Base-by-base conservation (phyloP, 2,888 invertebrate genomes). In the Dryomyza anilis region DNA sequence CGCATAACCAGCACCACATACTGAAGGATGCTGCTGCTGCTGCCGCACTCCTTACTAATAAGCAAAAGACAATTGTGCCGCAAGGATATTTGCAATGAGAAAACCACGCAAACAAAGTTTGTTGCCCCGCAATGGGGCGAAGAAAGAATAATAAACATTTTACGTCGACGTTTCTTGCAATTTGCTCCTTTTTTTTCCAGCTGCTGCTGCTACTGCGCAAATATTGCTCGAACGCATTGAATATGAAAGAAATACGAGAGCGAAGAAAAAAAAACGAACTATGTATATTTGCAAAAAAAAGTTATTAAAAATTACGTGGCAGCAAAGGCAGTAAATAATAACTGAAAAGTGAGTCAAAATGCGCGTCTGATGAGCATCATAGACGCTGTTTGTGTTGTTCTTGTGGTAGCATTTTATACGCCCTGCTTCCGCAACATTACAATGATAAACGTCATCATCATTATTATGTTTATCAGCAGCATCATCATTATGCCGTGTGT, bases 301-400 rank as follows among this genome's bases (percentile, higher is more conserved):
- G 29, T 46, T 21, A 46, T 58, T 45, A 58, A 58, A 58, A 58
- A 58, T 58, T 30, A 46, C 29, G 30, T 46, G 14, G 46, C 30
- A 27, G n/a, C n/a, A 46, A 46, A 21, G 58, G 58, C 45, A 58
- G 45, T 30, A 58, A 46, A 58, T 58, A 58, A 46, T 58, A 58
- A 58, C 29, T 46, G 46, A 30, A 46, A 46, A 58, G 45, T 58
- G 19, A 45, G 58, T 46, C 58, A 29, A 45, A 27, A 53, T 30
- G 30, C 53, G 33, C 33, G 53, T 5, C 21, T 53, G 30, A 19
- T 21, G 21, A 21, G 10, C 14, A n/a, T n/a, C n/a, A n/a, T n/a
- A n/a, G n/a, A n/a, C n/a, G n/a, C n/a, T n/a, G n/a, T n/a, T n/a
- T n/a, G n/a, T n/a, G n/a, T n/a, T n/a, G n/a, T n/a, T n/a, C n/a